Evolutionary conservation across 2,113 vertebrate genomes (phyloP).

Genomic region (Petrocephalus zakoni): DNA sequence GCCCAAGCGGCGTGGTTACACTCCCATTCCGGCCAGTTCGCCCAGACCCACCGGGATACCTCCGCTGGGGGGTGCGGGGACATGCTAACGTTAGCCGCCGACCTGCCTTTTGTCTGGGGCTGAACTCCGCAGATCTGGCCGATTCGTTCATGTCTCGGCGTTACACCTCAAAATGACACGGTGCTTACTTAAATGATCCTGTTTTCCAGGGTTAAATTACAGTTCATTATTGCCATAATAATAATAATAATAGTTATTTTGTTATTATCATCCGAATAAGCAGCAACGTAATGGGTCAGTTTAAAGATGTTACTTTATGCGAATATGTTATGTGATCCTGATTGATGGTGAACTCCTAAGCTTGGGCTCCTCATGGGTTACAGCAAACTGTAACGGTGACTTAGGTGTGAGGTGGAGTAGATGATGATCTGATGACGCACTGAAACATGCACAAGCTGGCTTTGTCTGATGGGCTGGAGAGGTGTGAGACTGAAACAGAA

Average conservation of each 20-base stretch:
- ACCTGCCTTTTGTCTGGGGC: background rate
- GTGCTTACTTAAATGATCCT: background rate
- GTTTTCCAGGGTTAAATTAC: background rate
- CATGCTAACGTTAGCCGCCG: background rate
- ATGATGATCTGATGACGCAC: background rate
- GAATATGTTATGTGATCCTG: background rate
- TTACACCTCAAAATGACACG: background rate
- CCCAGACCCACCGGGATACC: background rate
- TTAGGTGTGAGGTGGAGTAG: background rate
- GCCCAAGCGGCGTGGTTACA: background rate
- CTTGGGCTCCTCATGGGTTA: background rate
- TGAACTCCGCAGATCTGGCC: background rate
- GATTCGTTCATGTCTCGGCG: no score
- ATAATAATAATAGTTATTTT: no score
- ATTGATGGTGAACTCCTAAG: background rate
- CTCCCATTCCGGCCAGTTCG: background rate
- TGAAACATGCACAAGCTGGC: background rate
- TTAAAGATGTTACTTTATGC: background rate
- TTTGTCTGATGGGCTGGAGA: background rate
- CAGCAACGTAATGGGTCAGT: background rate
- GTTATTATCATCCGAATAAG: background rate
- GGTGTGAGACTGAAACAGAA: conserved; percentile 26
- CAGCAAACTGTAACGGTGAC: background rate
- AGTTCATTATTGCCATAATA: no score
- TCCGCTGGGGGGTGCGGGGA: background rate